phyloP scores from a whole-genome alignment of 2,113 vertebrate species.

The Thymallus thymallus region DNA sequence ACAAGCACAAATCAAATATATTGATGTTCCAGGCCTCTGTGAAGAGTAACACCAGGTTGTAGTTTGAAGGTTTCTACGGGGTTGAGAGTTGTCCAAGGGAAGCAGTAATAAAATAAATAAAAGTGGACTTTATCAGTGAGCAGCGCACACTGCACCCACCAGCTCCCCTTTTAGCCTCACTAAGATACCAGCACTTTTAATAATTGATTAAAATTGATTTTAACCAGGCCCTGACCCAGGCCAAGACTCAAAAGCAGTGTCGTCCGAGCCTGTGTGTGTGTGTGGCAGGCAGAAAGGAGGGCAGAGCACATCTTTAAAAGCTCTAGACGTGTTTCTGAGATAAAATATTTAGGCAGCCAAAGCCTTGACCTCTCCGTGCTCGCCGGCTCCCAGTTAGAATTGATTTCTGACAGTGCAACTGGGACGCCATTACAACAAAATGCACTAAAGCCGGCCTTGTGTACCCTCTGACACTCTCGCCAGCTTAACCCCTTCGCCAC shows the following conservation, averaged over 20 bases:
- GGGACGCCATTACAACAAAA: slow-evolving; percentile 96
- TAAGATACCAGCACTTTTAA: slow-evolving; percentile 81
- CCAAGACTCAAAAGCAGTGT: slow-evolving; percentile 81
- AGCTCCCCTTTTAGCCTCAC: slow-evolving; percentile 60
- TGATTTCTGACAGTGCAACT: slow-evolving; percentile 95
- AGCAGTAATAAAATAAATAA: slow-evolving; percentile 36
- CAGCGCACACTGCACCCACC: slow-evolving; percentile 13
- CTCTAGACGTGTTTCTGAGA: slow-evolving; percentile 87
- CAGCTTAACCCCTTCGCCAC: slow-evolving; percentile 83
- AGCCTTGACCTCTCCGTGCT: slow-evolving; percentile 89
- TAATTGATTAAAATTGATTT: slow-evolving; percentile 97
- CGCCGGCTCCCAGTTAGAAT: slow-evolving; percentile 89
- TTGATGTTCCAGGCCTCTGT: neutral
- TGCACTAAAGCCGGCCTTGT: slow-evolving; percentile 86
- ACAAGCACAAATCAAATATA: slow-evolving; percentile 4
- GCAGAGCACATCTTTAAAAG: slow-evolving; percentile 87
- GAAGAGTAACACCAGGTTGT: neutral
- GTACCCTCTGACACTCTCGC: slow-evolving; percentile 81
- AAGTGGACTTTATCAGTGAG: slow-evolving; percentile 36
- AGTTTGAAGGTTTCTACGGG: slow-evolving; percentile 8
- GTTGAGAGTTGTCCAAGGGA: slow-evolving; percentile 18
- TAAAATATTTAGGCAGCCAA: slow-evolving; percentile 95
- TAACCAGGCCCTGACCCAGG: slow-evolving; percentile 86
- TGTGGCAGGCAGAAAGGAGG: slow-evolving; percentile 67
- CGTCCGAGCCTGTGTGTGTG: slow-evolving; percentile 74